These are phyloP conservation scores for Meloe dianella DNA, from an alignment of 2,888 invertebrate species.

Conservation along the genomic window DNA sequence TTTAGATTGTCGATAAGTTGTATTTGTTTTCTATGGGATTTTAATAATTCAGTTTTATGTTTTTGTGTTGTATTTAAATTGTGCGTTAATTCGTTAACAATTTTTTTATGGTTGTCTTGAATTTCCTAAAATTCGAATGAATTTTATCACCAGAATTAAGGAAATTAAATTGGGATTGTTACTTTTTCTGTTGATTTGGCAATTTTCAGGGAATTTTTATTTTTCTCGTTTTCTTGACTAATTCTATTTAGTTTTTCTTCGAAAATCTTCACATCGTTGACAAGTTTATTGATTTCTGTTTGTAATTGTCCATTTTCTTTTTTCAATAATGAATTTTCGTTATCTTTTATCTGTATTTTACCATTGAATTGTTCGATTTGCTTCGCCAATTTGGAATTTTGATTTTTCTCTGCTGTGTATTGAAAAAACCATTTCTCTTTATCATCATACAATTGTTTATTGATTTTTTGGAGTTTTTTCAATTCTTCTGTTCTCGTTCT, in stretches of 20 bases:
- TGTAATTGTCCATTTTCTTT: conserved; percentile 63
- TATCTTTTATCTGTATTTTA: conserved; percentile 53
- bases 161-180: too few species aligned
- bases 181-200: conserved; percentile 55
- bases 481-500: conserved; percentile 53
- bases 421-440: conserved; percentile 56
- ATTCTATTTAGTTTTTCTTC: conserved; percentile 45
- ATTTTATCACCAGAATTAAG: too few species aligned
- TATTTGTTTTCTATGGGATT: conserved; percentile 68
- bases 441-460: conserved; percentile 48
- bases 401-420: conserved; percentile 47
- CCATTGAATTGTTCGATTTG: conserved; percentile 42
- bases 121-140: too few species aligned
- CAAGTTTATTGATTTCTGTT: too few species aligned
- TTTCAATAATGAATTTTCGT: conserved; percentile 48
- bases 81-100: conserved; percentile 60
- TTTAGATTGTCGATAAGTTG: conserved; percentile 67
- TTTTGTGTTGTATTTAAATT: conserved; percentile 59
- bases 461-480: conserved; percentile 52
- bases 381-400: too few species aligned
- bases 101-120: conserved; percentile 59
- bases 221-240: conserved; percentile 61
- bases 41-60: conserved; percentile 66
- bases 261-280: conserved; percentile 55
- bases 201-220: conserved; percentile 48